These are phyloP conservation scores for Crossaster papposus DNA, from an alignment of 53 echinoderm and acorn worm species.

Conservation along the genomic window DNA sequence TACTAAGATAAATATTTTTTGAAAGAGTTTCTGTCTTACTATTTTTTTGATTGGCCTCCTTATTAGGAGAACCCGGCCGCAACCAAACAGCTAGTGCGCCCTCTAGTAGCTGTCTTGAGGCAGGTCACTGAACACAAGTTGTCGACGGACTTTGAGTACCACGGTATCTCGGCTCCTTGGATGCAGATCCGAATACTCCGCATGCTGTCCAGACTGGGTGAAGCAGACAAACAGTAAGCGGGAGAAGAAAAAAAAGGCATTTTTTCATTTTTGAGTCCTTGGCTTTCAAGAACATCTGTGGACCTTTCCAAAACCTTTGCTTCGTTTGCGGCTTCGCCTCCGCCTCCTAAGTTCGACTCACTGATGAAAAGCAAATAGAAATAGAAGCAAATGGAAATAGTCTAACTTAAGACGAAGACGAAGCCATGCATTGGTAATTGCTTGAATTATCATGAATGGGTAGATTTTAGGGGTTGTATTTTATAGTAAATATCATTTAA, in stretches of 20 bases:
- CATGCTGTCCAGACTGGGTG: slow-evolving; percentile 86
- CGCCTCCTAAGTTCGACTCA: too few species aligned
- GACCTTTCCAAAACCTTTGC: too few species aligned
- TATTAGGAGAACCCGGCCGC: slow-evolving; percentile 74
- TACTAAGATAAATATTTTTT: not conserved
- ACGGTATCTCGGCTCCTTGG: slow-evolving; percentile 92
- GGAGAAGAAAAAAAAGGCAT: not conserved
- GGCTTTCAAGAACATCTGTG: too few species aligned
- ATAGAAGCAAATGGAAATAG: too few species aligned
- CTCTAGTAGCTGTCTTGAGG: slow-evolving; percentile 77
- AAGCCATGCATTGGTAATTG: too few species aligned
- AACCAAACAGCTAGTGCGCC: slow-evolving; percentile 82
- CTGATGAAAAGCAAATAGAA: too few species aligned
- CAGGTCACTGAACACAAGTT: slow-evolving; percentile 84
- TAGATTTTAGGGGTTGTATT: too few species aligned
- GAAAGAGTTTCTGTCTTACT: not conserved
- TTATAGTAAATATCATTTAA: too few species aligned
- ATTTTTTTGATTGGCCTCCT: not conserved
- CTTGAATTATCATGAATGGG: too few species aligned
- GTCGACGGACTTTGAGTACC: slow-evolving; percentile 80
- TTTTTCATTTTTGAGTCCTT: too few species aligned
- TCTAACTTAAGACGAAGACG: too few species aligned
- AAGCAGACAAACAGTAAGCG: slow-evolving; percentile 81
- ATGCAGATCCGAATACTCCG: slow-evolving; percentile 83
- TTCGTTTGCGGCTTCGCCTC: too few species aligned